Evolutionary conservation across 2,888 invertebrate genomes (phyloP), one percentile per base, ranked within the genome.

Genomic region (Watsonalla cultraria): DNA sequence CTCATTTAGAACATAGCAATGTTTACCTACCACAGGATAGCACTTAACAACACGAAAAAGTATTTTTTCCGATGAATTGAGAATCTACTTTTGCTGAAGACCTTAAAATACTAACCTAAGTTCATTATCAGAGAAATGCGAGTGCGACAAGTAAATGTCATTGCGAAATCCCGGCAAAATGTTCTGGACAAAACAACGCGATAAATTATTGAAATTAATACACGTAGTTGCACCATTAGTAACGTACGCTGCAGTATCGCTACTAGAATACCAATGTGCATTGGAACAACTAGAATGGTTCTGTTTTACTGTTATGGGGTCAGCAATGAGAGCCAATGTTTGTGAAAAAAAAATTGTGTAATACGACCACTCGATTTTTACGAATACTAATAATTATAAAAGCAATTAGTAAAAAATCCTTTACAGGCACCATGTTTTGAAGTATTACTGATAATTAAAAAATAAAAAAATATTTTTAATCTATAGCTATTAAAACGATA

Each of bases 171-270:
- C 24, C 24, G 4, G 24, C 24, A 24, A 45, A 54, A 47, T 59
- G 48, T 46, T 15, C 50, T 50, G 39, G 24, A 49, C 15, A 46
- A 45, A 53, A 46, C 49, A 53, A 45, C 47, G 42, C 37, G 46
- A 45, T 54, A 47, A 54, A 56, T 51, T 54, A 56, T 53, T 54
- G 55, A 59, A 59, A 59, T 59, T 59, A 59, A 59, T 59, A 51
- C 55, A 55, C 54, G 56, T 52, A 56, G 48, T 13, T 47, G 14
- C 45, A 37, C 52, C 54, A 54, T 57, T 51, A 49, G 35, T 34
- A 46, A 24, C 52, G 56, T 46, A 51, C 54, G 48, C 24, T 54
- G 52, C 58, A 52, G n/a, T 9, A 45, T 52, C 55, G 52, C 56
- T 51, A n/a, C 14, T 13, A 47, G 58, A 52, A 58, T 58, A 54